Base-by-base conservation (phyloP, 1,140 invertebrate species). In the Neodiprion fabricii region DNA sequence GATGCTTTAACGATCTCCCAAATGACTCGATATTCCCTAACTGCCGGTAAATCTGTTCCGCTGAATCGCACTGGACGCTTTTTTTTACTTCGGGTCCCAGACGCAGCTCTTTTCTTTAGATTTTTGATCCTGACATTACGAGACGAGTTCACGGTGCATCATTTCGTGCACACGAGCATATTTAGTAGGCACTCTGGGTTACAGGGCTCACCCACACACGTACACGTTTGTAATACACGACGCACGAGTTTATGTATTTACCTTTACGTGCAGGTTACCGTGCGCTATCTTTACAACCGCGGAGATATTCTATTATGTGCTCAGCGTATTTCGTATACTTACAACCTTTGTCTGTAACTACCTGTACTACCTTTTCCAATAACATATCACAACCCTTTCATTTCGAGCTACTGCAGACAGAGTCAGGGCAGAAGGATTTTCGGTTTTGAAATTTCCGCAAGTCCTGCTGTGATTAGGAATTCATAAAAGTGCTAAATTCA, bases 251-350 rank as follows among this genome's bases (percentile, higher is more conserved):
- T 61, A 61, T 61, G 53, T 61, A 61, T 61, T 61, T 61, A 61
- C 53, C 53, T 61, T 61, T 61, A 17, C n/a, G 53, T 61, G 53
- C 28, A 40, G 28, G 53, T 61, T 61, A 61, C 53, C 53, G 53
- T 61, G 53, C 53, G 53, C 3, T 61, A 61, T 61, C 53, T 7
- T 61, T 61, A 61, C 7, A 61, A 61, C 53, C 53, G n/a, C n/a
- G 5, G 53, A 61, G 53, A 61, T 61, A 61, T 61, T 61, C 53
- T 61, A 61, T 61, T 61, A 61, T 61, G 53, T 61, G 53, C n/a
- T 61, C 53, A 9, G 9, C 53, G 53, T 1, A 21, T 21, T 21
- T 21, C 17, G 17, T 61, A 61, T 17, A 12, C 7, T 4, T 40
- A 61, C 53, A 61, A 61, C 53, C 11, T 61, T 61, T 61, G 53